A percentile compares a stretch with the other conserved stretches of the same genome.
Conservation (phyloP, 2,888 invertebrate genomes). For the Tyria jacobaeae region DNA sequence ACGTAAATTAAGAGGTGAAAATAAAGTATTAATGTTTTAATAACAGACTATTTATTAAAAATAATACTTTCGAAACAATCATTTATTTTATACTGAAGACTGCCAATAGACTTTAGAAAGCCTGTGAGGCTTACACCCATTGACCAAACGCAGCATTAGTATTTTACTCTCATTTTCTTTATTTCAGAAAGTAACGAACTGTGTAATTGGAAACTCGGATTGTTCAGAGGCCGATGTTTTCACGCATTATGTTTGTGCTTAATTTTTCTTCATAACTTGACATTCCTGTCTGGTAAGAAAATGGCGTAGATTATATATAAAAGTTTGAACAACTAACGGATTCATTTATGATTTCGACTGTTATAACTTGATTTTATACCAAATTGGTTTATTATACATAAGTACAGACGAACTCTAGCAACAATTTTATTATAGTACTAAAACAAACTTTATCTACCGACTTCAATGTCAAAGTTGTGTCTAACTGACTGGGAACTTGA, state of each 20-base stretch:
- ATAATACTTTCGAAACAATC: not conserved
- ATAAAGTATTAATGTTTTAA: not conserved
- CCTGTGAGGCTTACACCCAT: constrained; percentile 4
- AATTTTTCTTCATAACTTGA: constrained; percentile 33
- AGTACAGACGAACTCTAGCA: constrained; percentile 21
- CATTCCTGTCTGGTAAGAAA: constrained; percentile 8
- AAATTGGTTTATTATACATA: not conserved
- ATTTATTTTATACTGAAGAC: not conserved
- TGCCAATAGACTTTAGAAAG: not conserved
- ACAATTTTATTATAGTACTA: constrained; percentile 32
- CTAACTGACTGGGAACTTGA: constrained; percentile 34
- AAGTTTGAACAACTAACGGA: not conserved
- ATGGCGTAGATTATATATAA: not conserved
- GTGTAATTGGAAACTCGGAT: constrained; percentile 77
- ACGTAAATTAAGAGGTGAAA: not conserved
- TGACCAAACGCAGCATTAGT: constrained; percentile 54
- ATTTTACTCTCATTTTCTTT: constrained; percentile 77
- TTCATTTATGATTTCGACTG: not conserved
- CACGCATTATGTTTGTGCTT: constrained; percentile 60
- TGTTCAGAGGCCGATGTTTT: constrained; percentile 66
- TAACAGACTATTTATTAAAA: not conserved
- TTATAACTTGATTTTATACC: not conserved
- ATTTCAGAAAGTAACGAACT: constrained; percentile 78
- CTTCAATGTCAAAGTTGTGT: constrained; percentile 24
- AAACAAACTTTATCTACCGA: constrained; percentile 31